Conservation (phyloP, 2,113 vertebrate genomes). For the Crocuta crocuta region DNA sequence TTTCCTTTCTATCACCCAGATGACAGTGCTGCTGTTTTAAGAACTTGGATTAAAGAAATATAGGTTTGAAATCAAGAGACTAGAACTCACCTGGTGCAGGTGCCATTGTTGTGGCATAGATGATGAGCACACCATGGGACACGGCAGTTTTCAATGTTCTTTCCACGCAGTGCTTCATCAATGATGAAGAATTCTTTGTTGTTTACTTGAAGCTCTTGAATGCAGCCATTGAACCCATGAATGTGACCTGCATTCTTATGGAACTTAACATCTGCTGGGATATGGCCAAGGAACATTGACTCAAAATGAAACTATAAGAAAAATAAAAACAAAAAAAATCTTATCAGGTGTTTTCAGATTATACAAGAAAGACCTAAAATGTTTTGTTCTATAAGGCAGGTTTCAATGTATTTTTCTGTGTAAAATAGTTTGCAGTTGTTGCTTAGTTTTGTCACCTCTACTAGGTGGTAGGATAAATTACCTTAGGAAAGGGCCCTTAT, state of each 20-base stretch:
- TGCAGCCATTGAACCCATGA: conserved; percentile 88
- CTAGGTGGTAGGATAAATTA: not conserved
- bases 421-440: not conserved
- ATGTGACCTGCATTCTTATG: conserved; percentile 77
- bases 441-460: not conserved
- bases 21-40: not conserved
- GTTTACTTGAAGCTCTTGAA: conserved; percentile 91
- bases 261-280: conserved; percentile 86
- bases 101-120: conserved; percentile 91
- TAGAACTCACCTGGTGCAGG: conserved; percentile 89
- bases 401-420: not conserved
- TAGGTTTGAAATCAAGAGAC: not conserved
- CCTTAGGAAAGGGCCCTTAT: not conserved
- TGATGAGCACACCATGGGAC: conserved; percentile 87
- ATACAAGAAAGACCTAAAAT: not conserved
- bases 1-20: not conserved
- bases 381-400: not conserved
- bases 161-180: conserved; percentile 87
- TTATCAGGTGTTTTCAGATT: not conserved
- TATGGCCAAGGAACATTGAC: conserved; percentile 89
- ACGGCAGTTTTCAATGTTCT: conserved; percentile 91
- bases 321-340: not conserved
- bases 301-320: conserved; percentile 88
- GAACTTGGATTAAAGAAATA: not conserved
- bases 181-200: conserved; percentile 88